phyloP scores from a whole-genome alignment of 53 echinoderm and acorn worm species.

The Mesocentrotus franciscanus region DNA sequence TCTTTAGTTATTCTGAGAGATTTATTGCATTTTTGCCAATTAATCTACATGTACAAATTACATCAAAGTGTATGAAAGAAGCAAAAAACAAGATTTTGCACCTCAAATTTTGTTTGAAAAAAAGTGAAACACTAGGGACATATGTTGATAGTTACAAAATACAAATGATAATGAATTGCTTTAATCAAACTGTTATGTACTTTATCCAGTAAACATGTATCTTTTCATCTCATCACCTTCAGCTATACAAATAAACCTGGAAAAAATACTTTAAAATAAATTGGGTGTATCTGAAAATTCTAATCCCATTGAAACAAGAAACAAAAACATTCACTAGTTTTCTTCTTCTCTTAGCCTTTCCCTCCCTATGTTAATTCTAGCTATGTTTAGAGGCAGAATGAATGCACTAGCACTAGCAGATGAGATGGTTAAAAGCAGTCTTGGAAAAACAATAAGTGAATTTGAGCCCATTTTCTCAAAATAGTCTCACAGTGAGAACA shows the following conservation, averaged over 20 bases:
- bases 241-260: background rate
- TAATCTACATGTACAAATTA: no score
- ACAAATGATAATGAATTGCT: no score
- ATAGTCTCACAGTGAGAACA: conserved; percentile 51
- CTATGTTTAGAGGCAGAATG: background rate
- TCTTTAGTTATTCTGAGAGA: no score
- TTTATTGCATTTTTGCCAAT: no score
- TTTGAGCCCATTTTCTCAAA: conserved; percentile 45
- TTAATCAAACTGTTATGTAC: no score
- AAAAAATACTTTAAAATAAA: background rate
- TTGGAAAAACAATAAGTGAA: conserved; percentile 30
- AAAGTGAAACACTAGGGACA: no score
- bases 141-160: no score
- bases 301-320: background rate
- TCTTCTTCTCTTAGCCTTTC: background rate
- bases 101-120: no score
- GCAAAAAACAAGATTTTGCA: no score
- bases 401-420: background rate
- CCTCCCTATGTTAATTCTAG: background rate
- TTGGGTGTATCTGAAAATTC: background rate
- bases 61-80: no score
- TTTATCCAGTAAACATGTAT: background rate
- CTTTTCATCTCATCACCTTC: background rate
- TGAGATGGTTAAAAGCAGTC: conserved; percentile 12
- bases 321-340: background rate